Base-by-base conservation (phyloP, 2,888 invertebrate genomes). In the Spodoptera exigua region DNA sequence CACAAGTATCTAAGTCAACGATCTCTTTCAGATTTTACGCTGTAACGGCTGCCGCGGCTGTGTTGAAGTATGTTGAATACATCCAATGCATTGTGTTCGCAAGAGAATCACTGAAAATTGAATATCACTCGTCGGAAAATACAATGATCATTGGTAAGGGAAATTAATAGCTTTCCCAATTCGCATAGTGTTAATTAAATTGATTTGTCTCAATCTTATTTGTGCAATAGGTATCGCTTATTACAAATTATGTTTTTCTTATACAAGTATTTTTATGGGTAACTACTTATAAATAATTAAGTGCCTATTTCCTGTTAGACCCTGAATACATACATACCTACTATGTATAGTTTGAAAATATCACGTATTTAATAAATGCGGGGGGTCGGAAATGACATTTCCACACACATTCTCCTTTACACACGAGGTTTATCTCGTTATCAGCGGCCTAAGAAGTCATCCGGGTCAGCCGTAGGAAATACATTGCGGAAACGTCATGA, bases 21-120 rank as follows among this genome's bases (percentile, higher is more conserved):
- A n/a, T 58, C 62, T 40, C 27, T 27, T 27, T 34, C 83, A 98
- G 98, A 82, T 98, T 97, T 87, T 98, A 98, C 83, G 97, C 98
- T 12, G 86, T 99, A 52, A 96, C 98, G 10, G 96, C 98, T 0
- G 96, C 96, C n/a, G 96, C 97, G 13, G 98, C 98, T 3, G 94
- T 99, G 2, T 84, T 99, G 3, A 97, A 97, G 81, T 98, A 98
- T 86, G 95, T 98, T 0, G 98, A 98, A 87, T 96, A 96, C 75
- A 96, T 96, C 57, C 96, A 97, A 78, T 96, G 96, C 69, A 93
- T 97, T 14, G 94, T 96, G 14, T 98, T 97, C 87, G 95, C 96
- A 0, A 95, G 96, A 51, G 95, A 96, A 78, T 97, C 98, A 0
- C 89, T 99, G 63, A 97, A 96, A 89, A 95, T 99, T 34, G 96